Percentiles rank a stretch among this genome's conserved stretches.
These are phyloP conservation scores for Lophochroa leadbeateri DNA, from an alignment of 2,113 vertebrate species.

Conservation along the genomic window DNA sequence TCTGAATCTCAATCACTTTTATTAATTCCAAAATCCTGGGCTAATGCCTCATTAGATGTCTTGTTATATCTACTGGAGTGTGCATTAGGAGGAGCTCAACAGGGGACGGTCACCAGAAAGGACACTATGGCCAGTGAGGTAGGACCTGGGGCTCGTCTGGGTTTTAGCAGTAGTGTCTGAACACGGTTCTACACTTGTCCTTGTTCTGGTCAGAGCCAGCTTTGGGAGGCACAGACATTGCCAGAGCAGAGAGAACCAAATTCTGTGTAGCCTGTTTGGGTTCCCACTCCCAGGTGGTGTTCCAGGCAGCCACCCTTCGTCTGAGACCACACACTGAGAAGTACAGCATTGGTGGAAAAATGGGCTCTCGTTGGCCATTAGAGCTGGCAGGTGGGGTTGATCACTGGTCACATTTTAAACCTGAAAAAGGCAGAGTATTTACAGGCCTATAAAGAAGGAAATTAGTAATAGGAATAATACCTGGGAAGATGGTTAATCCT, in stretches of 20 bases:
- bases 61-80: not conserved
- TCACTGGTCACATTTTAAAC: not conserved
- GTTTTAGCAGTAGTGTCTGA: not conserved
- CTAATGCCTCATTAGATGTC: not conserved
- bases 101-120: too few relatives aligned
- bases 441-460: not conserved
- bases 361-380: accelerated
- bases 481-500: not conserved
- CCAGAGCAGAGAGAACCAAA: not conserved
- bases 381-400: not conserved
- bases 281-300: not conserved
- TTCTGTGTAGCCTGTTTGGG: not conserved
- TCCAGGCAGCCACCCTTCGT: not conserved
- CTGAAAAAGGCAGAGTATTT: not conserved
- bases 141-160: not conserved
- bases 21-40: not conserved
- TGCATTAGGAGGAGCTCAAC: not conserved
- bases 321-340: not conserved
- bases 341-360: not conserved
- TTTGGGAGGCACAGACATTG: not conserved
- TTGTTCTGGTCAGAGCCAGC: not conserved
- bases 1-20: not conserved
- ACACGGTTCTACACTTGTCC: not conserved
- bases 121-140: accelerated
- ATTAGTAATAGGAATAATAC: not conserved